phyloP scores from a whole-genome alignment of 37 sponge, comb jelly and placozoan genomes.

The Ianthella basta region DNA sequence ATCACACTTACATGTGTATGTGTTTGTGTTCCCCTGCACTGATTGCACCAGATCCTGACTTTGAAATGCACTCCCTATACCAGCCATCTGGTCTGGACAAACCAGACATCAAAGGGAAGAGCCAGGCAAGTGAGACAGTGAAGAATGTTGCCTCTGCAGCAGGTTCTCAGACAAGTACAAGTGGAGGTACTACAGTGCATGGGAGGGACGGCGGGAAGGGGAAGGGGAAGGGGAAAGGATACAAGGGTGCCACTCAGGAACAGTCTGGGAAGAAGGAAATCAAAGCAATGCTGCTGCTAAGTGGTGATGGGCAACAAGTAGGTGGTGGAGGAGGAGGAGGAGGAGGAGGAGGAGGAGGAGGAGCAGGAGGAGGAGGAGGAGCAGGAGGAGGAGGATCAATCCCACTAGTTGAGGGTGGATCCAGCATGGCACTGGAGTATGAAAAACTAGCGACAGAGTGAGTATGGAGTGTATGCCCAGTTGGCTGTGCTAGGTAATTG shows the following conservation, averaged over 20 bases:
- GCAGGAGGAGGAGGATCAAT: not conserved
- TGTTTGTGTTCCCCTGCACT: no score
- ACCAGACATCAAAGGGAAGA: not conserved
- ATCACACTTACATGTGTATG: no score
- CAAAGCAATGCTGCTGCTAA: not conserved
- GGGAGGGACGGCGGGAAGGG: no score
- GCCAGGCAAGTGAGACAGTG: slow-evolving; percentile 34
- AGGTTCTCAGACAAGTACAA: no score
- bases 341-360: not conserved
- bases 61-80: no score
- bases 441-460: not conserved
- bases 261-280: not conserved
- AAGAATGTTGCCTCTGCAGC: not conserved
- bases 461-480: not conserved
- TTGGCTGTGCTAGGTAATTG: no score
- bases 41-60: no score
- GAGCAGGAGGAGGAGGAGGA: not conserved
- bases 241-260: not conserved
- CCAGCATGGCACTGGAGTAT: not conserved
- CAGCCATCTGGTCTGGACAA: no score
- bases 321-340: not conserved
- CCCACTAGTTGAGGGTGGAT: not conserved
- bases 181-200: no score
- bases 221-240: not conserved
- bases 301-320: not conserved